phyloP scores from a whole-genome alignment of 2,888 invertebrate genomes.

The Caenorhabditis afra region DNA sequence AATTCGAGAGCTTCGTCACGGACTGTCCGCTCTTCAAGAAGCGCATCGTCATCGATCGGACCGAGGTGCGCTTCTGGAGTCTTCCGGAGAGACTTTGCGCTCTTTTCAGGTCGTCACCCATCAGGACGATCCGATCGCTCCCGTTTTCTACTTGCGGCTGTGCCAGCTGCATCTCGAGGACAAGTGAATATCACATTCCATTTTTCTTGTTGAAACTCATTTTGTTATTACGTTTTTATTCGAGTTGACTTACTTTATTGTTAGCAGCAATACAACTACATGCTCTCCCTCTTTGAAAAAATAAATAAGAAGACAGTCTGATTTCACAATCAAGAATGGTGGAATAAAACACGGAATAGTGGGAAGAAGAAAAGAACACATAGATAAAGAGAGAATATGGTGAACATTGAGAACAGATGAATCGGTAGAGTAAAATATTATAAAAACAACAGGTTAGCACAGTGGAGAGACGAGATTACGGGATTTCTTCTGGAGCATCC shows the following conservation, averaged over 20 bases:
- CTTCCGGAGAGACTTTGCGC: no score
- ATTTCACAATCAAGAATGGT: not conserved
- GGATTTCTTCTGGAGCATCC: slow-evolving; percentile 88
- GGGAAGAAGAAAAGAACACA: no score
- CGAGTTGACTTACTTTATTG: no score
- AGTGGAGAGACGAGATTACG: slow-evolving; percentile 53
- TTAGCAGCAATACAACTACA: no score
- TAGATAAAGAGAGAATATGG: no score
- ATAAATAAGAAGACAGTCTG: no score
- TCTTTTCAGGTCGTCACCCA: slow-evolving; percentile 87
- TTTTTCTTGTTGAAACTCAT: slow-evolving; percentile 7
- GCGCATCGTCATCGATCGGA: slow-evolving; percentile 62
- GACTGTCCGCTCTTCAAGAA: slow-evolving; percentile 94
- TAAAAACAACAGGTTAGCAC: no score
- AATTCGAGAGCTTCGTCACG: slow-evolving; percentile 97
- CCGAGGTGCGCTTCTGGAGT: slow-evolving; percentile 49
- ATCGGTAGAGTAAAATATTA: no score
- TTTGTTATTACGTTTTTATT: not conserved
- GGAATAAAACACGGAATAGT: not conserved
- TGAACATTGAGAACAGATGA: no score
- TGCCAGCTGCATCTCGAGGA: slow-evolving; percentile 88
- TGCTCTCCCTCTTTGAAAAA: not conserved
- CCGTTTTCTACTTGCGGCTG: slow-evolving; percentile 94
- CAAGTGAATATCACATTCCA: slow-evolving; percentile 81
- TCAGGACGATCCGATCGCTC: slow-evolving; percentile 92